Evolutionary conservation across 2,797 vertebrate species (phyloP), one percentile per base, ranked within the genome.

Genomic region (Cossypha dichroa): DNA sequence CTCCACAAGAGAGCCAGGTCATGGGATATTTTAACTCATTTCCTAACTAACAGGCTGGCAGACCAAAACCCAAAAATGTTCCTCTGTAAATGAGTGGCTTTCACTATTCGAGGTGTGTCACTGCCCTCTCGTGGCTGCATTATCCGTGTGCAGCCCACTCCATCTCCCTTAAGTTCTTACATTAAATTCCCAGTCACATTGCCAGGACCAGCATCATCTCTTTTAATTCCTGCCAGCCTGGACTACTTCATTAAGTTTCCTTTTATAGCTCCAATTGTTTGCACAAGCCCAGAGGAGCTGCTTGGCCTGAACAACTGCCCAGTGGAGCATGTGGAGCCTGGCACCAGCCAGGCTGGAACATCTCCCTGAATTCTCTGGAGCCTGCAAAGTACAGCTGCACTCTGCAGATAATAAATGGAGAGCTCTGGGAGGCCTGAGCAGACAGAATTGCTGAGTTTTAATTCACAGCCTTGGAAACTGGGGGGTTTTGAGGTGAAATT

Each of bases 111-210:
- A 9, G 9, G n/a, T 75, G 25, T 74, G 68, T 84, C 84, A 7
- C 83, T 93, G 96, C 97, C 97, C 97, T 97, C 97, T 97, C 36
- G 8, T 84, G 97, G 94, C 51, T 7, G 36, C n/a, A 31, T 72
- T 33, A 9, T 22, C 19, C 41, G 3, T 2, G 16, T 51, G 18
- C 62, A 31, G 55, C 74, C 54, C 43, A 6, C 59, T 54, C 19
- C 3, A 5, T 25, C 55, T 90, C 51, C 12, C 0, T 89, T 15
- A 5, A 7, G 25, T 40, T 55, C 70, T 40, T 38, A 10, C 19
- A 3, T 56, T 51, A 17, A 58, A 85, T 69, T 95, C 60, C 69
- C 69, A 33, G 43, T 25, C 38, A 20, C 45, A 56, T 21, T 6
- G 23, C 68, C 43, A 31, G 1, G 3, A 85, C n/a, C 66, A 54